Evolutionary conservation across 2,797 vertebrate species (phyloP), one percentile per base, ranked within the genome.

Genomic region (Mustela erminea): DNA sequence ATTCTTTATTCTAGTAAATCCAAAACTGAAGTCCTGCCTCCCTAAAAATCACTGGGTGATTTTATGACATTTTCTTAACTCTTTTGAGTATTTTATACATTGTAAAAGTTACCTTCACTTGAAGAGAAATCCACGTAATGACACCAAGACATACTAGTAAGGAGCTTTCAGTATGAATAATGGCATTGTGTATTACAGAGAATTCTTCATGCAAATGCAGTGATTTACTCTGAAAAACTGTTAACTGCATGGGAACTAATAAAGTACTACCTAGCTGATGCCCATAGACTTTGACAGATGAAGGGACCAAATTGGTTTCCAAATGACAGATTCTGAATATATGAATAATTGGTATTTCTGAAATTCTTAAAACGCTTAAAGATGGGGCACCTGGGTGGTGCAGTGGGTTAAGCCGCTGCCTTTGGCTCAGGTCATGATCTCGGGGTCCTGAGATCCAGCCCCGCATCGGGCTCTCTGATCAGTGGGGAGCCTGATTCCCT

Each of bases 281-380:
- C 49, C 35, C 38, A 5, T 18, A 56, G 35, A 8, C 25, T 66
- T 64, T 29, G 4, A 56, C 2, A 92, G 32, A 64, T 49, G 17
- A 75, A 89, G 27, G 20, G 18, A 52, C n/a, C 32, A 25, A 38
- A 52, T 29, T 64, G 23, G 20, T 58, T 78, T 89, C 18, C 49
- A 72, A 88, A 29, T 32, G 27, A 35, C 4, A 14, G 54, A 64
- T 41, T 23, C 11, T 52, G 85, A 77, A 54, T 72, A 27, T n/a
- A 7, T 77, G 54, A 85, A 43, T 58, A 43, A 32, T 14, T 77
- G 2, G 0, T 38, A 29, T 94, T 66, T 83, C 21, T 41, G 3
- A 87, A 92, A 49, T n/a, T 56, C 14, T 87, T 92, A 72, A 94
- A 66, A 38, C 21, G 5, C 7, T 89, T 95, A 83, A 72, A 66